Percentiles rank a stretch among this genome's conserved stretches.
phyloP scores from a whole-genome alignment of 1,140 invertebrate genomes.

The Colletes gigas region DNA sequence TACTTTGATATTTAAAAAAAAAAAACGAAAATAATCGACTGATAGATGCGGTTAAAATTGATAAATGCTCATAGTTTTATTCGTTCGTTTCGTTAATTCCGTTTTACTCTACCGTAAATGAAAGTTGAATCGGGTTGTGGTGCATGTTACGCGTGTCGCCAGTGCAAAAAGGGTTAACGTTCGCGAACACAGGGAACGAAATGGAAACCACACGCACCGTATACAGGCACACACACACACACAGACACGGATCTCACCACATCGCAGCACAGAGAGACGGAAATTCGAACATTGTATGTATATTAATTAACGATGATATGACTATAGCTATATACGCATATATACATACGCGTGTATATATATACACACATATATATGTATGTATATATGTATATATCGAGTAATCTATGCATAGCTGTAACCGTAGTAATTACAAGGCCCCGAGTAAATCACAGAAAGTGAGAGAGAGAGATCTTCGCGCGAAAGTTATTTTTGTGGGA shows the following conservation, averaged over 20 bases:
- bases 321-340: slow-evolving; percentile 47
- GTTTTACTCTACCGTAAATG: too few species aligned
- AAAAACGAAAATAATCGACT: too few species aligned
- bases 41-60: too few species aligned
- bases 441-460: slow-evolving; percentile 25
- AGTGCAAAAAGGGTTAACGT: slow-evolving; percentile 22
- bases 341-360: slow-evolving; percentile 37
- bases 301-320: slow-evolving; percentile 22
- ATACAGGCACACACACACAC: not conserved
- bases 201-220: slow-evolving; percentile 18
- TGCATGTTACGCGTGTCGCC: too few species aligned
- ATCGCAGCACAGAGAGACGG: slow-evolving; percentile 1
- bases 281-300: slow-evolving; percentile 7
- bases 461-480: slow-evolving; percentile 21
- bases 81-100: not conserved
- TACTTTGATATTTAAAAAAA: too few species aligned
- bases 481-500: slow-evolving; percentile 57
- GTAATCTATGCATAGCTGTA: slow-evolving; percentile 48
- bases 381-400: not conserved
- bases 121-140: too few species aligned
- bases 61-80: not conserved
- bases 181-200: slow-evolving; percentile 5
- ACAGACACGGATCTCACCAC: slow-evolving; percentile 21
- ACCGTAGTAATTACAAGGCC: slow-evolving; percentile 12
- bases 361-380: not conserved